Evolutionary conservation across 1,140 invertebrate species (phyloP), one percentile per base, ranked within the genome.

Genomic region (Neomicropteryx cornuta): DNA sequence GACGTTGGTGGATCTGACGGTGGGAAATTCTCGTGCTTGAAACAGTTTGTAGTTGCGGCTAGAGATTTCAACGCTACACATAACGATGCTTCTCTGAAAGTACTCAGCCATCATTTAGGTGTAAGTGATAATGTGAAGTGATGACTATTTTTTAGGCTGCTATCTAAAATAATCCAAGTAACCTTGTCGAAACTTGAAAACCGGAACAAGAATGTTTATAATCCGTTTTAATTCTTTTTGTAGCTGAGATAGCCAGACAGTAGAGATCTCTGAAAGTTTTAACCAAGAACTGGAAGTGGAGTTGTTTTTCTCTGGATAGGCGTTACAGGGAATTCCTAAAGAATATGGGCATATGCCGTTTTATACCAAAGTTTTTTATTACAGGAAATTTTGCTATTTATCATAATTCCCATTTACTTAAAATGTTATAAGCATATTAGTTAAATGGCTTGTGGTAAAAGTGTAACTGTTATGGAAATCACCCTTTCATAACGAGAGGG

Each of bases 1-100:
- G 38, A 39, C 20, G 18, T 8, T 22, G 34, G 21, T 19, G 32
- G 24, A 31, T 10, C 47, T 2, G 64, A 67, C 22, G 50, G 46
- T 43, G 48, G 56, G 31, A 67, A 65, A 40, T 65, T 62, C 48
- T 34, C 46, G 23, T 55, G 62, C 50, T 54, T 66, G 47, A 67
- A 65, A 41, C 56, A 57, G 32, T 67, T 67, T 51, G 60, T 65
- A 27, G 59, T 46, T 47, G 53, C 56, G 33, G 60, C 64, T 18
- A 51, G 64, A 33, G 62, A 68, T 44, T 66, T 64, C 47, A 60
- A 64, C 39, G 56, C 60, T 20, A 63, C 62, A 14, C 62, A 65
- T 33, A 66, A 58, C 46, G 62, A 68, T 47, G 48, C 56, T 37
- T 53, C 60, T 42, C 43, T 64, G 27, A 62, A 59, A 52, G 47